Evolutionary conservation across 2,797 vertebrate genomes (phyloP), one percentile per base, ranked within the genome.

Genomic region (Nyctibius grandis): DNA sequence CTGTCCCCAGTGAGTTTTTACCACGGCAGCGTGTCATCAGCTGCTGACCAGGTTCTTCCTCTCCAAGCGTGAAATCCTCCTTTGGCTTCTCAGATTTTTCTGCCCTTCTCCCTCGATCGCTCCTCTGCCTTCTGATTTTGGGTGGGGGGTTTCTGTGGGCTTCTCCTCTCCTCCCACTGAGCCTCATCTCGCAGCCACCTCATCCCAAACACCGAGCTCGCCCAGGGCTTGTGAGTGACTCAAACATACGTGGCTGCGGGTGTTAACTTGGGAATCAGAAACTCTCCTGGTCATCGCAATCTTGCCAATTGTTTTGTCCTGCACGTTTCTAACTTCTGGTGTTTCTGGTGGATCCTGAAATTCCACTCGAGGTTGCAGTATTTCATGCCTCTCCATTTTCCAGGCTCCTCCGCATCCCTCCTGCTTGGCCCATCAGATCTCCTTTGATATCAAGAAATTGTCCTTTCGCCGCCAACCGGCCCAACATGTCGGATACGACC

Each of bases 401-500:
- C n/a, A 26, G 48, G 34, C 36, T 60, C 16, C 22, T 68, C 33
- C 0, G 1, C 11, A 19, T 14, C 48, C 9, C 19, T 54, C 34
- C 36, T 20, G 23, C 53, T 48, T 20, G 56, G 21, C 42, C 0
- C 1, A 25, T 47, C 29, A 1, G n/a, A n/a, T n/a, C n/a, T n/a
- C 17, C 2, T 33, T 42, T 1, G 22, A 9, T 19, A 28, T 26
- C 33, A 36, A 33, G 31, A 33, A 48, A 33, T 36, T 2, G 9
- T 28, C 20, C 25, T 31, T 42, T 50, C 20, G 63, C 36, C 44
- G 44, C 60, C 18, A 14, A 3, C n/a, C 1, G 6, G 31, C 45
- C 21, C 5, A 6, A 10, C 0, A 4, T 2, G 10, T 23, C 4
- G 4, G 54, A 25, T 0, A 1, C 0, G 6, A 42, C 11, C 12